These are phyloP conservation scores for Chaetura pelagica DNA, from an alignment of 2,113 vertebrate genomes.

Conservation along the genomic window DNA sequence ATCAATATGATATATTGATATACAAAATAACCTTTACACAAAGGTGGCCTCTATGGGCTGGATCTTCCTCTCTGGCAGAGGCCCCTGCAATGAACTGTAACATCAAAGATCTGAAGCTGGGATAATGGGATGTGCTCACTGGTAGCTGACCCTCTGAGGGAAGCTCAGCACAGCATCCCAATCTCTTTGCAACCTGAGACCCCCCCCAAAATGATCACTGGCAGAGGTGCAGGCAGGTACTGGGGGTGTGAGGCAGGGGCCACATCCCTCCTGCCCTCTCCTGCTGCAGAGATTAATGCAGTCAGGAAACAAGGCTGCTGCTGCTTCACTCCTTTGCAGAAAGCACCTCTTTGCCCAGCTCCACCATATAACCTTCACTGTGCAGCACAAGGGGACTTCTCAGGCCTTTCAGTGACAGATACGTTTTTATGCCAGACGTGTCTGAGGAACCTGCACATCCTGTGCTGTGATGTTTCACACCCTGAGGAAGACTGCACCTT, in stretches of 20 bases:
- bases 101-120: too few species aligned
- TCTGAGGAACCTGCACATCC: neutral
- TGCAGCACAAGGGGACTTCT: neutral
- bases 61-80: neutral
- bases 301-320: neutral
- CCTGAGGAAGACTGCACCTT: neutral
- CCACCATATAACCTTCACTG: neutral
- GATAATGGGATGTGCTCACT: too few species aligned
- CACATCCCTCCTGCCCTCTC: fast-evolving
- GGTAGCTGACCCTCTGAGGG: too few species aligned
- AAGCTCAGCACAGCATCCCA: neutral
- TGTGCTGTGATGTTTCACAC: neutral
- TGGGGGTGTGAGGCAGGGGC: neutral
- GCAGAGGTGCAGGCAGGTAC: neutral
- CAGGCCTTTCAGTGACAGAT: neutral
- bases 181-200: neutral
- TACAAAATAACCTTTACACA: neutral
- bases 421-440: neutral
- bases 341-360: neutral
- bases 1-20: too few species aligned
- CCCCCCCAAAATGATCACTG: neutral
- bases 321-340: neutral
- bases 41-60: neutral
- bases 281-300: neutral
- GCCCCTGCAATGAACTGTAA: too few species aligned